A percentile compares a stretch with the other conserved stretches of the same genome.
Evolutionary conservation across 2,797 vertebrate species (phyloP).

Genomic region (Sebastolobus altivelis): DNA sequence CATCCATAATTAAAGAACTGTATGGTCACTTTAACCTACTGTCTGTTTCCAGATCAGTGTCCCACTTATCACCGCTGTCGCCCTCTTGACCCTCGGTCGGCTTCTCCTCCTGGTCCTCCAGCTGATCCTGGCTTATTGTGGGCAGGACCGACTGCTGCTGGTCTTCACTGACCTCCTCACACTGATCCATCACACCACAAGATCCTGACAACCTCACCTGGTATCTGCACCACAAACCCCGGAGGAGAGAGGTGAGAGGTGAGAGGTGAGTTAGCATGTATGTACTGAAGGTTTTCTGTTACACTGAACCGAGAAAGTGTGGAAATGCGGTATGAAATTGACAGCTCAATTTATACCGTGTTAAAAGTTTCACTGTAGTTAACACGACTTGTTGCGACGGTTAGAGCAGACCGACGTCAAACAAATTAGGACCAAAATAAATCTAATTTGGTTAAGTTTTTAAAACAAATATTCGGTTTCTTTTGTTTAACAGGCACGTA

Average conservation of each 20-base stretch:
- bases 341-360: background rate
- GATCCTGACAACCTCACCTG: background rate
- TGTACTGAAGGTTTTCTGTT: background rate
- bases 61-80: slow-evolving; percentile 23
- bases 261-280: background rate
- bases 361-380: background rate
- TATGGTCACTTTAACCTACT: slow-evolving; percentile 9
- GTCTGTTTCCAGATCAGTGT: slow-evolving; percentile 49
- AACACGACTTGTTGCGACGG: background rate
- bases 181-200: background rate
- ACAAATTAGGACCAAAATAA: background rate
- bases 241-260: background rate
- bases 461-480: background rate
- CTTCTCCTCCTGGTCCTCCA: background rate
- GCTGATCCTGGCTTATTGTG: background rate
- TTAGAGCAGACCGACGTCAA: background rate
- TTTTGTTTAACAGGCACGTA: background rate
- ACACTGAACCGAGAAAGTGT: background rate
- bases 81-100: background rate
- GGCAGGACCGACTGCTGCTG: background rate
- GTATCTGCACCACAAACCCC: background rate
- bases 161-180: background rate
- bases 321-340: background rate
- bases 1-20: background rate
- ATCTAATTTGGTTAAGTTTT: background rate